Base-by-base conservation (phyloP, 2,113 vertebrate genomes). In the Neodontobutis hainanensis region DNA sequence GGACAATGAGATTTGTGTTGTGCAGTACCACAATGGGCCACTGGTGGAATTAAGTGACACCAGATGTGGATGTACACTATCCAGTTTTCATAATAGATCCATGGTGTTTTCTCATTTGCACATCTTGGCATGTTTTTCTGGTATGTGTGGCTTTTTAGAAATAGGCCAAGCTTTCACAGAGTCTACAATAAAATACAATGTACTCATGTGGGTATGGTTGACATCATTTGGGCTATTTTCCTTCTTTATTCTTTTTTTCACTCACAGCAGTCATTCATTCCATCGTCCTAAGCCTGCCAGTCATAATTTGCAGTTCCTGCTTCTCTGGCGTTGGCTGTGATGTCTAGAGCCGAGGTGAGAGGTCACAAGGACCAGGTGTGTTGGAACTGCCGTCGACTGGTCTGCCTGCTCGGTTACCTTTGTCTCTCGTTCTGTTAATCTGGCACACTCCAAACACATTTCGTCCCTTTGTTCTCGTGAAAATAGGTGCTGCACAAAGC, bases 351-450 rank as follows among this genome's bases (percentile, higher is more conserved):
- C 14, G 61, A 83, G 86, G 84, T 81, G 65, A 87, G 56, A 83
- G 86, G 80, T 87, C 46, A 1, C 4, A 7, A 40, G 52, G 83
- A 83, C 65, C 85, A 85, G 85, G 86, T 90, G 88, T 74, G 73
- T 60, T 8, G 61, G 50, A 74, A 66, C 62, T 69, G 75, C 75
- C 75, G 43, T 51, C 40, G 19, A 71, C 71, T 38, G 32, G 57
- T 67, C 63, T 48, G 61, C 32, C 73, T 45, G 73, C 78, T 70
- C 16, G 1, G 32, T 65, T 81, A 71, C 75, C 65, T 82, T 82
- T 70, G 72, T 73, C 38, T 71, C 73, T 62, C 78, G 72, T 49
- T 62, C 80, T 73, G 80, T 71, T 80, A 63, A 59, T 77, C 77
- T 81, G 83, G 76, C 81, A 56, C 8, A 0, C 11, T 5, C 56